Percentiles rank a stretch among this genome's conserved stretches.
phyloP scores from a whole-genome alignment of 2,797 vertebrate species.

The Molossus molossus region DNA sequence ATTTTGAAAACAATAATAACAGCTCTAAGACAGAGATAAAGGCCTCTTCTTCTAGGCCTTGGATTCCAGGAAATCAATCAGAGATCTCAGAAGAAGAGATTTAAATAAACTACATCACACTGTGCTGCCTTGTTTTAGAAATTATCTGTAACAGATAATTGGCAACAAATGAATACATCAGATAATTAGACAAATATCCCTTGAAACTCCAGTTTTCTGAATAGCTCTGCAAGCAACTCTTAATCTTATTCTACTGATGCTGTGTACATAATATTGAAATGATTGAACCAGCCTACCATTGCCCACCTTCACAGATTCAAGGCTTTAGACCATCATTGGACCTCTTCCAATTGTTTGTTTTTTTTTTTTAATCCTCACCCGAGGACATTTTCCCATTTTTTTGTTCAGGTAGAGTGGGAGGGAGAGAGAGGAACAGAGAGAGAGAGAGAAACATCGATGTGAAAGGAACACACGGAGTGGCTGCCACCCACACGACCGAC shows the following conservation, averaged over 20 bases:
- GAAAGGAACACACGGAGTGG: too few relatives aligned
- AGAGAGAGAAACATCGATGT: too few relatives aligned
- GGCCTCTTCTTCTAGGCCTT: neutral
- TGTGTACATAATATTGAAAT: neutral
- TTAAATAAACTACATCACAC: neutral
- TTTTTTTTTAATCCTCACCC: too few relatives aligned
- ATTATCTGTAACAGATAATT: neutral
- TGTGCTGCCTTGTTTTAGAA: neutral
- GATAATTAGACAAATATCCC: neutral
- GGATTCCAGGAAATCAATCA: neutral
- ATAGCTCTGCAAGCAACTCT: neutral
- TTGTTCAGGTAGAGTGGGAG: too few relatives aligned
- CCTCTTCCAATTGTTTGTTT: neutral
- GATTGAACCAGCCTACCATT: neutral
- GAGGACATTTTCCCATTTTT: too few relatives aligned
- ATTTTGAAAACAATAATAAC: neutral
- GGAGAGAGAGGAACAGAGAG: too few relatives aligned
- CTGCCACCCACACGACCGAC: too few relatives aligned
- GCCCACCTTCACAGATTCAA: neutral
- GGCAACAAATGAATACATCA: neutral
- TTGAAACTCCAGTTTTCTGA: neutral
- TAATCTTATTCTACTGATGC: neutral
- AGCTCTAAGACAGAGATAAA: neutral
- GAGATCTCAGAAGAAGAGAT: neutral
- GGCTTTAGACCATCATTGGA: neutral